A percentile compares a stretch with the other conserved stretches of the same genome.
Evolutionary conservation across 2,113 vertebrate genomes (phyloP).

Genomic region (Leptobrachium ailaonicum): DNA sequence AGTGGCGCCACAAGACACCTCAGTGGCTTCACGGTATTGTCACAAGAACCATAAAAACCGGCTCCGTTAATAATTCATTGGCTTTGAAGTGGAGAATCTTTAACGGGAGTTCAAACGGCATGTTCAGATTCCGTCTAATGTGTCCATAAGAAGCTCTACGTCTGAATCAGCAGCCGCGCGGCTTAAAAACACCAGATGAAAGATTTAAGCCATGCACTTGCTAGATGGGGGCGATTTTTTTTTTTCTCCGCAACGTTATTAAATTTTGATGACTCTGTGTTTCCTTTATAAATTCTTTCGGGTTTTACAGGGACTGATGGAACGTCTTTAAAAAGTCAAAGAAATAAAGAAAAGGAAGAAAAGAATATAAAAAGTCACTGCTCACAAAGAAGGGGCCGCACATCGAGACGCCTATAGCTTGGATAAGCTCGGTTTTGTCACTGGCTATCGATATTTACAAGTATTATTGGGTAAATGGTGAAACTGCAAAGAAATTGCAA

Average conservation of each 20-base stretch:
- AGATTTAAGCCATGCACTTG: slow-evolving; percentile 27
- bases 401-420: too few relatives aligned
- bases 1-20: background rate
- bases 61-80: slow-evolving; percentile 42
- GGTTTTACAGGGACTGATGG: background rate
- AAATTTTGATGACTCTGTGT: slow-evolving; percentile 27
- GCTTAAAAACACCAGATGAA: slow-evolving; percentile 33
- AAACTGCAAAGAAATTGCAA: too few relatives aligned
- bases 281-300: slow-evolving; percentile 7
- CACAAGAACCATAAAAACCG: slow-evolving; percentile 26
- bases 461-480: too few relatives aligned
- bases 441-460: too few relatives aligned
- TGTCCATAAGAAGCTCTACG: slow-evolving; percentile 20
- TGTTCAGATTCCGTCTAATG: slow-evolving; percentile 41
- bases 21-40: background rate
- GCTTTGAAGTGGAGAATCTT: slow-evolving; percentile 39
- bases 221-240: background rate
- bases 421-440: too few relatives aligned
- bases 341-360: too few relatives aligned
- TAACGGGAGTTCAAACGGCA: slow-evolving; percentile 47
- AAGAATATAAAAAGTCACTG: background rate
- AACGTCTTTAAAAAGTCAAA: background rate
- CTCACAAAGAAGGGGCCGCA: background rate
- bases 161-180: slow-evolving; percentile 32
- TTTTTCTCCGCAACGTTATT: slow-evolving; percentile 18